Base-by-base conservation (phyloP, 64 coral and sea anemone genomes). In the Astreopora myriophthalma region DNA sequence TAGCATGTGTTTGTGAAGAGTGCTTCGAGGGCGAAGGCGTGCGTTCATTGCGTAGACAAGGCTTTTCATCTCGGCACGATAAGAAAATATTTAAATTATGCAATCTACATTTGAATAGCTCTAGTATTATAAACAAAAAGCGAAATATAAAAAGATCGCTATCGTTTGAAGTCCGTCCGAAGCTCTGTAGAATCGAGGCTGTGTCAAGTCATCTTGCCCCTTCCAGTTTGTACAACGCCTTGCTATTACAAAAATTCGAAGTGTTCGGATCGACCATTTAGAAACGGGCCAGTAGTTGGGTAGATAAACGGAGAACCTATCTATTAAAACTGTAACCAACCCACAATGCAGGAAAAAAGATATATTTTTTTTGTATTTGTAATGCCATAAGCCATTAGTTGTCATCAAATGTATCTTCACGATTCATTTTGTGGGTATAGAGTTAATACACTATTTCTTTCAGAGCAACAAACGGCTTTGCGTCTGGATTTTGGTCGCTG, bases 81-180 rank as follows among this genome's bases (percentile, higher is more conserved):
- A 83, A 57, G 29, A 83, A 83, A 83, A 83, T 64, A 83, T 83
- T 83, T 64, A 64, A 83, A 83, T 83, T 55, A 83, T 64, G 52
- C 57, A 83, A 83, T 83, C 79, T 83, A 64, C 79, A 83, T 83
- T 83, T 83, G 79, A 83, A 83, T 83, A 83, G 79, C 57, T 83
- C 16, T 64, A 83, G 79, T 83, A 36, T 32, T 57, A 83, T 83
- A 83, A 83, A 83, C 55, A 83, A 83, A 83, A 64, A 83, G 33
- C 20, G 11, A 83, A 65, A 37, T 83, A 83, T 83, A 65, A 83
- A 83, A 83, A 83, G 52, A 83, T 83, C 57, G 33, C 33, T 83
- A 83, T 83, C 79, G 64, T 77, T 65, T 83, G 55, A 83, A 64
- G 58, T 65, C 32, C 55, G 58, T 65, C 32, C 55, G 34, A 17